Conservation (phyloP, 2,888 invertebrate species). For the Pomacea canaliculata region DNA sequence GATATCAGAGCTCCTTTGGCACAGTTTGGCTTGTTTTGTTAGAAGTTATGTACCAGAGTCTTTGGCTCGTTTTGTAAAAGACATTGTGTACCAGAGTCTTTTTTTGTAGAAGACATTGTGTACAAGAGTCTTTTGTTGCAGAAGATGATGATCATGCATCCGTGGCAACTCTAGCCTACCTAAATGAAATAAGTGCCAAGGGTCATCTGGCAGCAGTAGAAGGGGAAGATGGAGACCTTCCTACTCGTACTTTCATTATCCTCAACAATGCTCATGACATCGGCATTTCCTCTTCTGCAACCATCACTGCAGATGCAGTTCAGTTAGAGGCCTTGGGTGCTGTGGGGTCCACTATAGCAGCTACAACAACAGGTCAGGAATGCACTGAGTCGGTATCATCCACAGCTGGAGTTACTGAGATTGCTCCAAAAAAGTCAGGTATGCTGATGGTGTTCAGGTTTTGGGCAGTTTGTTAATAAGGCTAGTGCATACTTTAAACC, state of each 20-base stretch:
- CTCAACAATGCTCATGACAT: slow-evolving; percentile 21
- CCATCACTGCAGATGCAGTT: slow-evolving; percentile 18
- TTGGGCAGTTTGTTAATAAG: too few species aligned
- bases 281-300: not conserved
- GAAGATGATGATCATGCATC: slow-evolving; percentile 20
- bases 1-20: too few species aligned
- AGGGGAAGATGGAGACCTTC: slow-evolving; percentile 19
- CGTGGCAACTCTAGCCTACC: slow-evolving; percentile 29
- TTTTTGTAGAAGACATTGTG: slow-evolving; percentile 11
- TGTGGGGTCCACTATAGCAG: not conserved
- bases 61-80: too few species aligned
- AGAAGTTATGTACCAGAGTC: too few species aligned
- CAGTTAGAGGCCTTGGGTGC: slow-evolving; percentile 6
- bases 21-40: too few species aligned
- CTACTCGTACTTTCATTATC: slow-evolving; percentile 35
- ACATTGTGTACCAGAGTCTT: too few species aligned
- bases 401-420: too few species aligned
- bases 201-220: slow-evolving; percentile 24
- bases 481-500: too few species aligned
- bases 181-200: slow-evolving; percentile 32
- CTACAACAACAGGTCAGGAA: not conserved
- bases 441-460: too few species aligned
- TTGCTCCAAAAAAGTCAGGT: too few species aligned
- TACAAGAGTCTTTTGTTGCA: not conserved
- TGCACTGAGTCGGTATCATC: too few species aligned